phyloP scores from a whole-genome alignment of 2,797 vertebrate species.

The Ctenopoma multispine region DNA sequence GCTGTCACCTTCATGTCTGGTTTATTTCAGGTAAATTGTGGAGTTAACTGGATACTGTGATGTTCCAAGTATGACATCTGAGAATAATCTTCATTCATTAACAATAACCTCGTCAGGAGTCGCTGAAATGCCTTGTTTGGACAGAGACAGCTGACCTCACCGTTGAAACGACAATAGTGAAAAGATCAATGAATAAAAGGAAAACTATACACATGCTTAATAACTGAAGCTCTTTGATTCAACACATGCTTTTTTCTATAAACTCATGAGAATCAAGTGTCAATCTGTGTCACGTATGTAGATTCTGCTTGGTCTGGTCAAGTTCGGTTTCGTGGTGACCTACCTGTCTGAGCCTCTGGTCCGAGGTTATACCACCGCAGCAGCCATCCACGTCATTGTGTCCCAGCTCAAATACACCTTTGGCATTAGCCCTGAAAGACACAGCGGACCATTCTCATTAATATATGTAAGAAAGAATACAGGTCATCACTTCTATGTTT shows the following conservation, averaged over 20 bases:
- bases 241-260: neutral
- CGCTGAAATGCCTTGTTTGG: neutral
- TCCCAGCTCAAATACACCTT: constrained; percentile 96
- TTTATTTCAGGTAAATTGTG: constrained; percentile 89
- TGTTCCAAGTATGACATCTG: neutral
- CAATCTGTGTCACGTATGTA: neutral
- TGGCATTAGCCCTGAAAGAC: constrained; percentile 80
- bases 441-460: constrained; percentile 84
- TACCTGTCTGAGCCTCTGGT: constrained; percentile 95
- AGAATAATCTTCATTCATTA: neutral
- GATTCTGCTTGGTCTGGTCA: constrained; percentile 87
- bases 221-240: too few relatives aligned
- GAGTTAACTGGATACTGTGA: too few relatives aligned
- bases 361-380: constrained; percentile 91
- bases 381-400: constrained; percentile 90
- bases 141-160: neutral
- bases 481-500: neutral
- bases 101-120: too few relatives aligned
- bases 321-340: constrained; percentile 95
- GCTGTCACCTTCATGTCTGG: constrained; percentile 90
- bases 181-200: too few relatives aligned
- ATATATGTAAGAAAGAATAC: constrained; percentile 78
- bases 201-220: too few relatives aligned
- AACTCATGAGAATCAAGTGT: neutral
- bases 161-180: too few relatives aligned